phyloP scores from a whole-genome alignment of 53 echinoderm and acorn worm genomes.

The Antedon mediterranea region DNA sequence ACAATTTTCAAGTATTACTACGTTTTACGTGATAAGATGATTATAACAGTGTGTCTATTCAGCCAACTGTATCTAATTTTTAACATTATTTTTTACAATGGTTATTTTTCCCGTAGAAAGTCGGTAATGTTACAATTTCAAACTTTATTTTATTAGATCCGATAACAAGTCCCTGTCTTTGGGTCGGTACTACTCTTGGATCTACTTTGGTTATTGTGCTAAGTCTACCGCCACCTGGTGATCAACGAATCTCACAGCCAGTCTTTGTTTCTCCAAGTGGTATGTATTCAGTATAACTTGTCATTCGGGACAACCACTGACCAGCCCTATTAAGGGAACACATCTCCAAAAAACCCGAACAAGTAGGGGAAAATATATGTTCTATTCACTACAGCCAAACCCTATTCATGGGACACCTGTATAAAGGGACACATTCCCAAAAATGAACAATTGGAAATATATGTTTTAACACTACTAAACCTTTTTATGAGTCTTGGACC shows the following conservation, averaged over 20 bases:
- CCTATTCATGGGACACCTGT: too few species aligned
- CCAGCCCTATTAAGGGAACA: too few species aligned
- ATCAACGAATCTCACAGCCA: conserved; percentile 83
- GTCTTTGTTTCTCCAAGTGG: conserved; percentile 96
- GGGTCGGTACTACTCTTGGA: conserved; percentile 91
- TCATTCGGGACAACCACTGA: background rate
- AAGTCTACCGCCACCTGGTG: conserved; percentile 79
- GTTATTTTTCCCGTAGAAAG: background rate
- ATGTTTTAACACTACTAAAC: too few species aligned
- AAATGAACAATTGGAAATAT: too few species aligned
- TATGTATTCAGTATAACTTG: conserved; percentile 16
- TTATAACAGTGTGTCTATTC: too few species aligned
- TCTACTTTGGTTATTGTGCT: conserved; percentile 90
- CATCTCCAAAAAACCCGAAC: too few species aligned
- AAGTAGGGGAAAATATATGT: background rate
- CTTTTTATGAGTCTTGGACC: too few species aligned
- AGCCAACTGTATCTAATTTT: too few species aligned
- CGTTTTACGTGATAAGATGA: too few species aligned
- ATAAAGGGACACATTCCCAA: too few species aligned
- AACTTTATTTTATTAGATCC: conserved; percentile 35
- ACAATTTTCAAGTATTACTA: too few species aligned
- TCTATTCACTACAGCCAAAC: background rate
- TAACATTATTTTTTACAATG: too few species aligned
- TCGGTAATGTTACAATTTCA: background rate
- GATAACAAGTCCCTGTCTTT: conserved; percentile 83